These are phyloP conservation scores for Triplophysa rosa DNA, from an alignment of 2,113 vertebrate species.

Conservation along the genomic window DNA sequence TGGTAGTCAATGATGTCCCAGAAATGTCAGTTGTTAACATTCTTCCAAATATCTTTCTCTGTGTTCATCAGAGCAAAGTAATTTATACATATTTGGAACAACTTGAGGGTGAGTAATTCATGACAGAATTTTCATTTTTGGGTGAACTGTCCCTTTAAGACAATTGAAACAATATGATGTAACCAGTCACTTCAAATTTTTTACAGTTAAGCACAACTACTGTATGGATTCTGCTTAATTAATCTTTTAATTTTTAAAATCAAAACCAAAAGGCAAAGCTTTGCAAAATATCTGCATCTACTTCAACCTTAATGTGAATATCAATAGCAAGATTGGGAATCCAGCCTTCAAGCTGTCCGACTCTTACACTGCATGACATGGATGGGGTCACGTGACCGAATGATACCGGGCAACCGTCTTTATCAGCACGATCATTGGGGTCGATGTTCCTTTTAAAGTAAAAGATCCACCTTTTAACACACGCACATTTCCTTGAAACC, in stretches of 20 bases:
- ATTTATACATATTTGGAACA: too few species aligned
- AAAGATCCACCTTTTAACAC: slow-evolving; percentile 40
- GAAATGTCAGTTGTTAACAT: too few species aligned
- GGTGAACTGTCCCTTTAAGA: too few species aligned
- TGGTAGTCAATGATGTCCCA: too few species aligned
- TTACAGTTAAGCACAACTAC: not conserved
- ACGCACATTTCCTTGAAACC: slow-evolving; percentile 43
- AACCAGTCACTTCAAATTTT: too few species aligned
- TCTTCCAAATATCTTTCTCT: too few species aligned
- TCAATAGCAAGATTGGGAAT: not conserved
- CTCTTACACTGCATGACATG: slow-evolving; percentile 19
- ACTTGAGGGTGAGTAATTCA: too few species aligned
- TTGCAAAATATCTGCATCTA: not conserved
- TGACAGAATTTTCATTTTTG: too few species aligned
- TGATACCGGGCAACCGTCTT: slow-evolving; percentile 11
- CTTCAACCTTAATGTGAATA: not conserved
- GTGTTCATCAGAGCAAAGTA: too few species aligned
- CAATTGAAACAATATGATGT: too few species aligned
- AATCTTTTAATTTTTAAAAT: not conserved
- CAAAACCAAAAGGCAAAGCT: slow-evolving; percentile 5
- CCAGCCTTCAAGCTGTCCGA: not conserved
- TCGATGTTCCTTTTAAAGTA: slow-evolving; percentile 49
- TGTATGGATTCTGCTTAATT: not conserved
- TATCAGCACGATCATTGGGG: slow-evolving; percentile 52
- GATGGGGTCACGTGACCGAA: slow-evolving; percentile 21